phyloP scores from a whole-genome alignment of 2,113 vertebrate genomes.

The Osmerus mordax region DNA sequence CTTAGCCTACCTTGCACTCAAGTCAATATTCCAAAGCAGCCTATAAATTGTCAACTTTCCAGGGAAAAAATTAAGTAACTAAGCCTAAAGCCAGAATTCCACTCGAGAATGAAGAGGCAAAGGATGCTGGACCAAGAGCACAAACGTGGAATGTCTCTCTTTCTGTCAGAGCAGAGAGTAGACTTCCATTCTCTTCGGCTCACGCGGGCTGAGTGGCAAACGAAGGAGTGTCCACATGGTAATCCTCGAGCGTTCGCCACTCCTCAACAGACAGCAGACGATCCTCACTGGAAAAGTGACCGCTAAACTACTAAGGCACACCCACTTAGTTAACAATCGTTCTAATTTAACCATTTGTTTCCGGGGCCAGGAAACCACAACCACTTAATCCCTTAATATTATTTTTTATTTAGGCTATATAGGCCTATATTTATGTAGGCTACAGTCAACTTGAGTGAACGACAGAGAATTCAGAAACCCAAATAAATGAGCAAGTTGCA shows the following conservation, averaged over 20 bases:
- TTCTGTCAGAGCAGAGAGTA: conserved; percentile 24
- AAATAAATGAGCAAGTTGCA: neutral
- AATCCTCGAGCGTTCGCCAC: conserved; percentile 61
- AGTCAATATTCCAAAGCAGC: too few species aligned
- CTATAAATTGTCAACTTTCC: too few species aligned
- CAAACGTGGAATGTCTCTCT: conserved; percentile 4
- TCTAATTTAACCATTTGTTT: conserved; percentile 65
- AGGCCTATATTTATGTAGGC: too few species aligned
- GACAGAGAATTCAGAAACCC: neutral
- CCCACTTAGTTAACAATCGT: conserved; percentile 71
- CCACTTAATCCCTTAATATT: neutral
- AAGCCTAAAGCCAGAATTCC: too few species aligned
- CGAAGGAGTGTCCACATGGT: conserved; percentile 75
- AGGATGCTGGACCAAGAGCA: too few species aligned
- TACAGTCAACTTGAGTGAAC: neutral
- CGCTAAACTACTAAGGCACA: conserved; percentile 79
- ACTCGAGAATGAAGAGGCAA: too few species aligned
- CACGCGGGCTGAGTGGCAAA: conserved; percentile 59
- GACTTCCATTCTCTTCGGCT: conserved; percentile 70
- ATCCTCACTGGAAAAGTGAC: conserved; percentile 69
- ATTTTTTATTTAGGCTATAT: too few species aligned
- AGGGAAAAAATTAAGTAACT: too few species aligned
- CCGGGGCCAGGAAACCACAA: conserved; percentile 56
- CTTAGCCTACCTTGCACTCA: too few species aligned
- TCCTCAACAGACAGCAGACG: conserved; percentile 58